These are phyloP conservation scores for Eremophila alpestris DNA, from an alignment of 2,797 vertebrate genomes.

Conservation along the genomic window DNA sequence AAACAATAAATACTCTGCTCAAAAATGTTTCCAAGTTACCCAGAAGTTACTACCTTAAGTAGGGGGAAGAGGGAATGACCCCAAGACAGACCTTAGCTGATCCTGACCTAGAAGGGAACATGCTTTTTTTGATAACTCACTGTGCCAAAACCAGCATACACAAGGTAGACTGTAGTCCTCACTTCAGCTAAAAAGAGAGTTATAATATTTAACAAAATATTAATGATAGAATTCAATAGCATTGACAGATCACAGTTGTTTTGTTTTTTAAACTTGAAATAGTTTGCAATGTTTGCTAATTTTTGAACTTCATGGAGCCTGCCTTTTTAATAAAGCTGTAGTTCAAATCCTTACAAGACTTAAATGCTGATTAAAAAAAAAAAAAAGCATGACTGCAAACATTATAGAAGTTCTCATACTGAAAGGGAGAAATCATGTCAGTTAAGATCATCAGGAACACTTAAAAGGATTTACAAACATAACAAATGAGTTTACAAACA, in stretches of 20 bases:
- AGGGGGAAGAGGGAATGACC: neutral
- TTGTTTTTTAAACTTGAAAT: neutral
- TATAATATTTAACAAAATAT: neutral
- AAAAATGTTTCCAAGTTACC: neutral
- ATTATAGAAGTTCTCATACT: neutral
- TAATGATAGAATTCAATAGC: neutral
- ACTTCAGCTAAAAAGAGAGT: neutral
- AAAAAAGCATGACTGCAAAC: neutral
- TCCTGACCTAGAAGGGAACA: neutral
- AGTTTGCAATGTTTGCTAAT: neutral
- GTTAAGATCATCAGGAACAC: neutral
- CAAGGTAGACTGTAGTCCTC: neutral
- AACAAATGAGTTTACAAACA: neutral
- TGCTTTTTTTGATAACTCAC: neutral
- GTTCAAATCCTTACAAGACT: neutral
- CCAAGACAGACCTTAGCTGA: neutral
- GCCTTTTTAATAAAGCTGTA: neutral
- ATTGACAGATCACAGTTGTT: neutral
- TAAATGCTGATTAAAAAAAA: neutral
- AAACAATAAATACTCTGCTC: neutral
- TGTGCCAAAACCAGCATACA: neutral
- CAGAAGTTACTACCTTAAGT: neutral
- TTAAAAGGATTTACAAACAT: conserved; percentile 3
- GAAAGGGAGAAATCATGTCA: neutral
- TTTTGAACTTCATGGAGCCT: neutral